phyloP scores from a whole-genome alignment of 2,113 vertebrate genomes.

The Phrynosoma platyrhinos region DNA sequence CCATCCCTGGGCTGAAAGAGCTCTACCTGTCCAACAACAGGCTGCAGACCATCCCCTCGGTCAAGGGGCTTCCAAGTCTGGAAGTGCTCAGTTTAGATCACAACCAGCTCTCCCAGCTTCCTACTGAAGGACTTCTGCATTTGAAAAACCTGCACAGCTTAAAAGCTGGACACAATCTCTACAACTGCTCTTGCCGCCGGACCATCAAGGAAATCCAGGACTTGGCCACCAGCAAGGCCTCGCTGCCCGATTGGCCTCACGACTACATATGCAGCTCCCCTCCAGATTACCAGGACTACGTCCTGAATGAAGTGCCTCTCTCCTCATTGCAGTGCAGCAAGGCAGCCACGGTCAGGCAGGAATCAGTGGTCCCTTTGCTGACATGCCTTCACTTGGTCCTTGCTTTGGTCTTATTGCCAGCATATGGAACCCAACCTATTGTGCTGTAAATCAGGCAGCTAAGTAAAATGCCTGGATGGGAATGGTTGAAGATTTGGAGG shows the following conservation, averaged over 20 bases:
- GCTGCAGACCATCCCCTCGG: neutral
- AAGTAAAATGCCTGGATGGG: neutral
- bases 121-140: neutral
- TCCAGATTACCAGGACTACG: neutral
- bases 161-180: neutral
- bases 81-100: neutral
- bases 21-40: conserved; percentile 71
- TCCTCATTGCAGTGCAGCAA: neutral
- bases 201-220: neutral
- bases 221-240: neutral
- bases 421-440: neutral
- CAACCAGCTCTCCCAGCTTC: neutral
- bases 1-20: conserved; percentile 56
- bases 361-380: neutral
- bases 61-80: neutral
- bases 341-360: neutral
- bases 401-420: neutral
- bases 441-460: neutral
- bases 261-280: neutral
- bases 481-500: neutral
- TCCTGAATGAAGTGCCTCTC: neutral
- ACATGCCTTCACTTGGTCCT: neutral
- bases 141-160: neutral
- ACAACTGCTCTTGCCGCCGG: neutral
- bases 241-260: neutral